Evolutionary conservation across 2,797 vertebrate genomes (phyloP).

Genomic region (Sebastes cheni): DNA sequence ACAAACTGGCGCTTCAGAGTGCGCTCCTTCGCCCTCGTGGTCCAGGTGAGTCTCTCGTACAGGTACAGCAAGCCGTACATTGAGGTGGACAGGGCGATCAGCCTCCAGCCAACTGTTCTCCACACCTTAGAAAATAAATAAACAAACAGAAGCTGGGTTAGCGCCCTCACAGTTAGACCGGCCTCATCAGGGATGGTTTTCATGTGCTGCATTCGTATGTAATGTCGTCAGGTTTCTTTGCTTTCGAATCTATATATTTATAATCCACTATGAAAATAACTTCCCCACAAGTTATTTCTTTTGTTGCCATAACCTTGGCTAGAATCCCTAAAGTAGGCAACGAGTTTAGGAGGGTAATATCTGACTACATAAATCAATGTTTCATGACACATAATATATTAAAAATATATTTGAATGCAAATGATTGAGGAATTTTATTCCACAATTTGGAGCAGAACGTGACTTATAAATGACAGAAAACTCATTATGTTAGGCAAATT

Average conservation of each 20-base stretch:
- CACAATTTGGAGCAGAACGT: background rate
- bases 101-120: constrained; percentile 90
- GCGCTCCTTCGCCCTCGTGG: constrained; percentile 92
- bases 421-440: background rate
- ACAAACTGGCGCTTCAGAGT: constrained; percentile 96
- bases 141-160: background rate
- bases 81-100: constrained; percentile 88
- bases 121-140: constrained; percentile 84
- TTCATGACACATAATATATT: background rate
- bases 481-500: background rate
- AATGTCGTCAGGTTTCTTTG: background rate
- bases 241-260: background rate
- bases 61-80: constrained; percentile 92
- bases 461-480: background rate
- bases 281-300: background rate
- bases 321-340: background rate
- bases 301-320: background rate
- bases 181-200: background rate
- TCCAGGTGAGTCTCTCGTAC: constrained; percentile 95
- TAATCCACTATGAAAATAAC: background rate
- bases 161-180: background rate
- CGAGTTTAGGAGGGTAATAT: background rate
- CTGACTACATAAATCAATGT: background rate
- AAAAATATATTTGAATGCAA: background rate
- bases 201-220: background rate